Evolutionary conservation across 1,140 invertebrate genomes (phyloP).

Genomic region (Carcinoscorpius rotundicauda): DNA sequence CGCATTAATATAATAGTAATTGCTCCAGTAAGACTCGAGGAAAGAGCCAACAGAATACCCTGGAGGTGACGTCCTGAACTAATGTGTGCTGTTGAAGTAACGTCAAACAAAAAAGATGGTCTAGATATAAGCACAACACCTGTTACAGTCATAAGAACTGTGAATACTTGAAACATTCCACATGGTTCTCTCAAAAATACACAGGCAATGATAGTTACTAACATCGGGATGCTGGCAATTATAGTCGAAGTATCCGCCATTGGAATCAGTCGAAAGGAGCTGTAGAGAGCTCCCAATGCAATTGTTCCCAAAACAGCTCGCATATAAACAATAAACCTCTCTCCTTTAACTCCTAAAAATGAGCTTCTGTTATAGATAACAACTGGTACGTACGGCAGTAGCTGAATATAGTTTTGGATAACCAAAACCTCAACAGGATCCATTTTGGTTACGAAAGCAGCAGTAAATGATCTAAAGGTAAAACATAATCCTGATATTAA

Average conservation of each 20-base stretch:
- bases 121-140: constrained; percentile 40
- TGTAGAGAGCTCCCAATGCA: constrained; percentile 43
- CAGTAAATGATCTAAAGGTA: too few relatives aligned
- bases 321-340: not conserved
- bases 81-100: constrained; percentile 9
- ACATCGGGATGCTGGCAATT: constrained; percentile 43
- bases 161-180: constrained; percentile 37
- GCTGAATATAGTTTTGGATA: too few relatives aligned
- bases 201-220: constrained; percentile 40
- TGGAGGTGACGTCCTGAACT: constrained; percentile 35
- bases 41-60: constrained; percentile 65
- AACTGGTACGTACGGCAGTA: too few relatives aligned
- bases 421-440: too few relatives aligned
- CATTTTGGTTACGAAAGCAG: too few relatives aligned
- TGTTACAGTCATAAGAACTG: constrained; percentile 35
- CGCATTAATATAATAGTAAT: constrained; percentile 72
- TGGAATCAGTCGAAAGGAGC: constrained; percentile 40
- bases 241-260: constrained; percentile 44
- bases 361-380: too few relatives aligned
- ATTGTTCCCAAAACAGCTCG: not conserved
- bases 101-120: constrained; percentile 30
- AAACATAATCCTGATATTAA: too few relatives aligned
- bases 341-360: not conserved
- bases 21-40: constrained; percentile 70
- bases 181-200: constrained; percentile 42